Evolutionary conservation across 35 echinoderm and acorn worm species (phyloP), one percentile per base, ranked within the genome.

Genomic region (Ophioderma brevispina): DNA sequence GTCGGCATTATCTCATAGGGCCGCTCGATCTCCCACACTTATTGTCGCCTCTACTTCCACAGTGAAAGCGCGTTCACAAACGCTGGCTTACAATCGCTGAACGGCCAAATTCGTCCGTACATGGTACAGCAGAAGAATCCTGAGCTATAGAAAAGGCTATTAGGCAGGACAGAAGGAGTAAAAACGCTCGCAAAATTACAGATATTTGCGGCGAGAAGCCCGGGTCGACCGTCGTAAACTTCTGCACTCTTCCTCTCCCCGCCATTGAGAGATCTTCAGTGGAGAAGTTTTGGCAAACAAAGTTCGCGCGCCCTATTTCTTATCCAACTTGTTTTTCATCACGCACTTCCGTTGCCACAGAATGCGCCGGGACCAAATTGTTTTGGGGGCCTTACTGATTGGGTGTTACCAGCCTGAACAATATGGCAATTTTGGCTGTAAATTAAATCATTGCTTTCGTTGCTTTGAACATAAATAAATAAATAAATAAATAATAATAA

Each of bases 11-110:
- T 59, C 81, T 82, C 19, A 46, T 81, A 31, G 37, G 40, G 25
- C 78, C 41, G 34, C n/a, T n/a, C n/a, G n/a, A n/a, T 55, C 50
- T 6, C 97, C 97, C 49, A 93, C 95, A 25, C 93, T 99, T 85
- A 95, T 99, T 4, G 93, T 90, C 0, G 97, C 93, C 63, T 93
- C 85, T 0, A 93, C 93, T 38, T 86, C 84, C n/a, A 99, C 63
- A 36, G 95, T 84, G 89, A 95, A 99, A 78, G 97, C 97, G 97
- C 97, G 40, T 99, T 99, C 34, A 92, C 94, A 49, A 99, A 99
- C 79, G 92, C 94, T 8, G 97, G 93, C 55, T 89, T 56, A 91
- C 97, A n/a, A 99, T 78, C 97, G 55, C 88, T 99, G 97, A 75
- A n/a, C 88, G 43, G 33, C 87, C 90, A 13, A 42, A 81, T 84